phyloP scores from a whole-genome alignment of 2,797 vertebrate genomes.

The Emydoidea blandingii region DNA sequence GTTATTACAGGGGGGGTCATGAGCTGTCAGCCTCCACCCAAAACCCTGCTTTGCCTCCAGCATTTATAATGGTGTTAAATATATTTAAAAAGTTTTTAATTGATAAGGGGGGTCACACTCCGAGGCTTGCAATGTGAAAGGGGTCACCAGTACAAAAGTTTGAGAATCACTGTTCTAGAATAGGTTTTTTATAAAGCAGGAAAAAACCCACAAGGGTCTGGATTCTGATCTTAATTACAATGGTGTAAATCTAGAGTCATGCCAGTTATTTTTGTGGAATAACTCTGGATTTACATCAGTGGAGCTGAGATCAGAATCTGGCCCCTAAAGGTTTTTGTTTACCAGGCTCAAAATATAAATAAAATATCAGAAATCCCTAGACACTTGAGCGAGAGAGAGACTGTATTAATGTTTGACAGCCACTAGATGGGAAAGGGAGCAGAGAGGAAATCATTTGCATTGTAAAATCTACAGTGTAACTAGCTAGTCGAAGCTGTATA shows the following conservation, averaged over 20 bases:
- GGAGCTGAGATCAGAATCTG: neutral
- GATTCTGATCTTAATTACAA: neutral
- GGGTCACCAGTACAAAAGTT: too few relatives aligned
- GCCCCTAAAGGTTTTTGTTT: neutral
- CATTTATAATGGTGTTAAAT: too few relatives aligned
- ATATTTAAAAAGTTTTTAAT: too few relatives aligned
- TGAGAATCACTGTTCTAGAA: too few relatives aligned
- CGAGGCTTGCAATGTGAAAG: too few relatives aligned
- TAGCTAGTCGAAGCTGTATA: neutral
- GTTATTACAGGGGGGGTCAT: too few relatives aligned
- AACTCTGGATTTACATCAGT: neutral
- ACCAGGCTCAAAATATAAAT: conserved; percentile 12
- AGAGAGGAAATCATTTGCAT: neutral
- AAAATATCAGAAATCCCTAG: neutral
- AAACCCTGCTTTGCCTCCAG: too few relatives aligned
- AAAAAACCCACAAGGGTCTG: neutral
- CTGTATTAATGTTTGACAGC: neutral
- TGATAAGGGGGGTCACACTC: too few relatives aligned
- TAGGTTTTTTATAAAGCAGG: neutral
- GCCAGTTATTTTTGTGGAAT: neutral
- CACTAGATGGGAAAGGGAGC: accelerated
- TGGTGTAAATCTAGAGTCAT: neutral
- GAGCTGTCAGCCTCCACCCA: too few relatives aligned
- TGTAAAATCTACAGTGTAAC: neutral
- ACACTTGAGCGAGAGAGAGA: conserved; percentile 9